A percentile compares a stretch with the other conserved stretches of the same genome.
Evolutionary conservation across 2,888 invertebrate species (phyloP).

Genomic region (Noctua janthina): DNA sequence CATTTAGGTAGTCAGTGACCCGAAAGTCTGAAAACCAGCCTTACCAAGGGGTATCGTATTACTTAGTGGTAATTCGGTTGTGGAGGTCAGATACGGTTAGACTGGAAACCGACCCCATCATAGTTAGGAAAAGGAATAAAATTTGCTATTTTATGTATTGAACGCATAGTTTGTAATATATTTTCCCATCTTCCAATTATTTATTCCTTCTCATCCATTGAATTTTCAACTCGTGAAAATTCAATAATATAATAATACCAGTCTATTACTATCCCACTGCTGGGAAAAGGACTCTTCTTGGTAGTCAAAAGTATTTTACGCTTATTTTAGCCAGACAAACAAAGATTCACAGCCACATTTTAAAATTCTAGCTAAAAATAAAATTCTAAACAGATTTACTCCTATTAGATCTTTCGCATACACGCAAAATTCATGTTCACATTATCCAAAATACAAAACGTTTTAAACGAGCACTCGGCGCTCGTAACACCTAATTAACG

Average conservation of each 20-base stretch:
- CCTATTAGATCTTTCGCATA: conserved; percentile 56
- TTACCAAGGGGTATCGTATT: too few species aligned
- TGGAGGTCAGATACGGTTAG: background rate
- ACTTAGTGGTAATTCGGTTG: background rate
- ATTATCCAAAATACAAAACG: conserved; percentile 73
- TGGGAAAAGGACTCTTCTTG: background rate
- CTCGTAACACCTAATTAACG: conserved; percentile 89
- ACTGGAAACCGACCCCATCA: background rate
- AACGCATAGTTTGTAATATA: too few species aligned
- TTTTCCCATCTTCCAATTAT: too few species aligned
- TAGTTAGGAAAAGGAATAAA: background rate
- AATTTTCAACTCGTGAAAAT: background rate
- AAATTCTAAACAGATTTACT: conserved; percentile 66
- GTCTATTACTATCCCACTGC: background rate
- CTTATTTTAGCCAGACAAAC: background rate
- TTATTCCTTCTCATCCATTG: too few species aligned
- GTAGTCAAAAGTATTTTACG: background rate
- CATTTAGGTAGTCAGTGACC: too few species aligned
- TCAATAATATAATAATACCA: background rate
- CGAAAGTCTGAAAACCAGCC: background rate
- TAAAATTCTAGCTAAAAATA: background rate
- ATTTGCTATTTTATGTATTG: background rate
- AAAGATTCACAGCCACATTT: background rate
- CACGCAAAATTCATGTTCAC: conserved; percentile 68
- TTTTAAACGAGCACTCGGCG: conserved; percentile 74